phyloP scores from a whole-genome alignment of 2,113 vertebrate species.

The Tilapia sparmanii region DNA sequence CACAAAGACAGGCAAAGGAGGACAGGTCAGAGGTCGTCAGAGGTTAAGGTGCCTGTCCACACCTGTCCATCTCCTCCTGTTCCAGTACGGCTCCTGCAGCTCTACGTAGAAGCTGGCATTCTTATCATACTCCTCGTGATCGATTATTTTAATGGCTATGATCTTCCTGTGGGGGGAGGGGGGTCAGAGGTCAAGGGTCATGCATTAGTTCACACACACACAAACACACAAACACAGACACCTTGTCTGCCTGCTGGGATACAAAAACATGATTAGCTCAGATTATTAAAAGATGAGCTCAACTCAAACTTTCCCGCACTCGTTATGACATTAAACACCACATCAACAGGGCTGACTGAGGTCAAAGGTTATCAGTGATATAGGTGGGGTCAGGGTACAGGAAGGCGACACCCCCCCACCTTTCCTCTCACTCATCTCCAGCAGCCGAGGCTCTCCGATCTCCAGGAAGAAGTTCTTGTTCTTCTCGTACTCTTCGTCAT shows the following conservation, averaged over 20 bases:
- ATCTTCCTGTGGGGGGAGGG: conserved; percentile 80
- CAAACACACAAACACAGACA: neutral
- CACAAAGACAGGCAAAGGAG: neutral
- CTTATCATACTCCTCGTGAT: conserved; percentile 94
- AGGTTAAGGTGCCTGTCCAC: conserved; percentile 68
- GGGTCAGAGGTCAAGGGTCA: conserved; percentile 10
- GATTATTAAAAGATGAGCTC: neutral
- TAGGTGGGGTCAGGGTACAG: conserved; percentile 46
- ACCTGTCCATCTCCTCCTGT: conserved; percentile 91
- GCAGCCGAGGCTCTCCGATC: conserved; percentile 87
- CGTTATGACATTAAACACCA: neutral
- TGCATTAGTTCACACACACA: conserved; percentile 63
- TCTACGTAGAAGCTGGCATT: conserved; percentile 91
- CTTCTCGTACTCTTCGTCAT: conserved; percentile 99
- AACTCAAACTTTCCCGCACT: neutral
- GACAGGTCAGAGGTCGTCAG: conserved; percentile 42
- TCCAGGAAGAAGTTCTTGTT: conserved; percentile 99
- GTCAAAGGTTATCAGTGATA: conserved; percentile 9
- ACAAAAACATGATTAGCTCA: neutral
- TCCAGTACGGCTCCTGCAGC: conserved; percentile 90
- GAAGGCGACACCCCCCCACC: conserved; percentile 83
- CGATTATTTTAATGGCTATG: conserved; percentile 87
- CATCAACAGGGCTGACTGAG: neutral
- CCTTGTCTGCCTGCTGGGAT: neutral
- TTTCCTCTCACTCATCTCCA: conserved; percentile 99